A percentile compares a stretch with the other conserved stretches of the same genome.
phyloP scores from a whole-genome alignment of 2,113 vertebrate genomes.

The Coptodon bakossiorum region DNA sequence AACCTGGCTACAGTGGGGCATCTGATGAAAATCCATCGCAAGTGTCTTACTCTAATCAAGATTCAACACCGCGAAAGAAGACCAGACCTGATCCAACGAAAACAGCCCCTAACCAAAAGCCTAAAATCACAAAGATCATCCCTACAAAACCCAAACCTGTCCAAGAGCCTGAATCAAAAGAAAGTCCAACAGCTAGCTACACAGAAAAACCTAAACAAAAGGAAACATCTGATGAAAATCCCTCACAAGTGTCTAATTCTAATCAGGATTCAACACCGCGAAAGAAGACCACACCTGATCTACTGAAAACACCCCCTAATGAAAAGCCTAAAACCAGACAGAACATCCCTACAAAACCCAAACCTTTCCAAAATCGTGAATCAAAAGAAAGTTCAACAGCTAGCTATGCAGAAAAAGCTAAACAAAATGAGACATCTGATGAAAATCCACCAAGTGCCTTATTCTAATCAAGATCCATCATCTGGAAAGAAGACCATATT shows the following conservation, averaged over 20 bases:
- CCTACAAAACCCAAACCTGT: background rate
- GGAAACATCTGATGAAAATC: background rate
- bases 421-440: background rate
- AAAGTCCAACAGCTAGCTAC: accelerated
- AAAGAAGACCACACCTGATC: background rate
- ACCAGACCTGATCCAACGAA: background rate
- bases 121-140: background rate
- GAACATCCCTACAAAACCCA: background rate
- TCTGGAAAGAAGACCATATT: background rate
- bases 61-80: background rate
- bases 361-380: background rate
- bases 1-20: background rate
- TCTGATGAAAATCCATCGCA: background rate
- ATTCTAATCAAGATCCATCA: background rate
- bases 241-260: background rate
- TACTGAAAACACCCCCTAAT: background rate
- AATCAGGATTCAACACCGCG: background rate
- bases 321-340: background rate
- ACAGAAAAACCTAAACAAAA: background rate
- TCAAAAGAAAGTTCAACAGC: background rate
- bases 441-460: accelerated
- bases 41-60: background rate
- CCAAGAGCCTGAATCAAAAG: background rate
- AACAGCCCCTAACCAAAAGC: background rate
- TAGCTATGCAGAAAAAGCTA: accelerated